Evolutionary conservation across 2,113 vertebrate species (phyloP).

Genomic region (Colius striatus): DNA sequence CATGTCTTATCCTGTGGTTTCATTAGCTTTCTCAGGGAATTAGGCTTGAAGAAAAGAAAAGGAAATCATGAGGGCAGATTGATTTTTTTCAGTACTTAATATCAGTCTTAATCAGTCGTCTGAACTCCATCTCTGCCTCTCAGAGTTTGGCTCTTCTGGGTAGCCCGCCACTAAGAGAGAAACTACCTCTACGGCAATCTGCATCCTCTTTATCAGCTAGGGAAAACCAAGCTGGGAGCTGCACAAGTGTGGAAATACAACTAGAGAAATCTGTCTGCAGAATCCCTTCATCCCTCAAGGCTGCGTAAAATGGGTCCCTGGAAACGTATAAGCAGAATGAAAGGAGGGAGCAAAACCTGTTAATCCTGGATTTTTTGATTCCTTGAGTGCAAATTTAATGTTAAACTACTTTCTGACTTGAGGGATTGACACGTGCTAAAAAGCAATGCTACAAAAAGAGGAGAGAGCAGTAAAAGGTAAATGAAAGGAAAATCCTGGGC

Average conservation of each 20-base stretch:
- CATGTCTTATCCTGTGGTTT: background rate
- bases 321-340: background rate
- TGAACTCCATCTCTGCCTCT: background rate
- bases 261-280: background rate
- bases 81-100: background rate
- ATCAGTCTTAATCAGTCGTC: background rate
- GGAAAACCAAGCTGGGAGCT: background rate
- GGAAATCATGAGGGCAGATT: background rate
- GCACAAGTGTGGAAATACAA: background rate
- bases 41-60: background rate
- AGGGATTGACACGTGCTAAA: background rate
- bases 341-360: background rate
- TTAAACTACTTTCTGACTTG: background rate
- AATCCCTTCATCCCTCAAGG: background rate
- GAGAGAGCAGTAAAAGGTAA: background rate
- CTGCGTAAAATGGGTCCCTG: background rate
- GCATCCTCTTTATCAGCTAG: background rate
- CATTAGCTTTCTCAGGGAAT: background rate
- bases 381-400: background rate
- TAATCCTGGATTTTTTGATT: background rate
- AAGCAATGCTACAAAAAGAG: background rate
- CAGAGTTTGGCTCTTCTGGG: background rate
- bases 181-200: background rate
- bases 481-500: background rate
- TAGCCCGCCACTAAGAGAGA: background rate